A percentile compares a stretch with the other conserved stretches of the same genome.
Conservation (phyloP, 2,113 vertebrate genomes). For the Bubo scandiacus region DNA sequence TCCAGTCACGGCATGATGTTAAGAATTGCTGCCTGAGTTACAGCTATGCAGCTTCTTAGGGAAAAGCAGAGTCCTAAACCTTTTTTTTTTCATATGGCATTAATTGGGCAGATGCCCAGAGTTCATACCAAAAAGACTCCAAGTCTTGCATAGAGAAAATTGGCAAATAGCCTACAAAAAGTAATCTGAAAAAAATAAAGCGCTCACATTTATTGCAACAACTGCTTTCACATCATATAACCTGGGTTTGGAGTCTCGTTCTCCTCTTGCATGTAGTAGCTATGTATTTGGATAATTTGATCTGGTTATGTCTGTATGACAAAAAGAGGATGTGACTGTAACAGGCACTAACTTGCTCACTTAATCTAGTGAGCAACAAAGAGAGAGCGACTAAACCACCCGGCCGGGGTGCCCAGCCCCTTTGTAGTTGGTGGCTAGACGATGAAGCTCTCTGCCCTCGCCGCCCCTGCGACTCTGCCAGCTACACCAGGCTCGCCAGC, state of each 20-base stretch:
- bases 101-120: not conserved
- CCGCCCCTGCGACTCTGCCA: not conserved
- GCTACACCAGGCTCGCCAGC: not conserved
- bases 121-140: not conserved
- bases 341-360: not conserved
- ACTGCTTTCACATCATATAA: not conserved
- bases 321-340: not conserved
- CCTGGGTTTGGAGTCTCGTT: not conserved
- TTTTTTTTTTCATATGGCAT: not conserved
- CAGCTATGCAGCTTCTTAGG: not conserved
- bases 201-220: not conserved
- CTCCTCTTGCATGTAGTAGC: not conserved
- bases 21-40: not conserved
- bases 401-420: fast-evolving
- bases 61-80: not conserved
- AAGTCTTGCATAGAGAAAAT: not conserved
- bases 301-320: not conserved
- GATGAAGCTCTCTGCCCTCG: too few relatives aligned
- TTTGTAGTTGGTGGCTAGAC: not conserved
- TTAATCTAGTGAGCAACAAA: not conserved
- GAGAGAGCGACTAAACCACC: not conserved
- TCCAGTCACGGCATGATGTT: not conserved
- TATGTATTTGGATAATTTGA: not conserved
- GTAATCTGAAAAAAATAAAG: not conserved
- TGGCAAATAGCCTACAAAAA: not conserved